Percentiles rank a stretch among this genome's conserved stretches.
phyloP scores from a whole-genome alignment of 2,888 invertebrate species.

The Ceriagrion tenellum region DNA sequence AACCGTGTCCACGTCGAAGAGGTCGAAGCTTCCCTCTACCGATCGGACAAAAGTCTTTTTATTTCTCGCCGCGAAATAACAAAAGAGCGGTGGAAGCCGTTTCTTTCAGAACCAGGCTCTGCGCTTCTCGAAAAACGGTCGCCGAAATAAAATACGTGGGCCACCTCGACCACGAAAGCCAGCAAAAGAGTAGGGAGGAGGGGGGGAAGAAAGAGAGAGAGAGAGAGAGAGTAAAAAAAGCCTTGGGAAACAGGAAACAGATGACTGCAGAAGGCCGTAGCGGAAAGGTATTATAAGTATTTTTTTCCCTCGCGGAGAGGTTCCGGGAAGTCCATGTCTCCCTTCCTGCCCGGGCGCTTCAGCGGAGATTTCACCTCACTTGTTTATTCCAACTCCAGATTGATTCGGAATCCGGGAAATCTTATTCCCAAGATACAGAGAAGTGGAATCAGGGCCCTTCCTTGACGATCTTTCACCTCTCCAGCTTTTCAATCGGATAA shows the following conservation, averaged over 20 bases:
- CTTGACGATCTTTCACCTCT: too few relatives aligned
- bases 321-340: not conserved
- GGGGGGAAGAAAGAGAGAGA: not conserved
- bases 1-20: too few relatives aligned
- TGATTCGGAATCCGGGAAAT: too few relatives aligned
- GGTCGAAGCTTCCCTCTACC: too few relatives aligned
- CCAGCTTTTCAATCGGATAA: too few relatives aligned
- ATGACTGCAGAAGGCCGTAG: slow-evolving; percentile 6
- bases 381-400: not conserved
- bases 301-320: slow-evolving; percentile 14
- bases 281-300: not conserved
- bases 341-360: not conserved
- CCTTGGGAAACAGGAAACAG: slow-evolving; percentile 35
- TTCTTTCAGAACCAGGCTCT: not conserved
- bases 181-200: not conserved
- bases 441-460: too few relatives aligned
- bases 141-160: not conserved
- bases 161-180: slow-evolving; percentile 2
- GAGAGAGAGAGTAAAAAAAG: not conserved
- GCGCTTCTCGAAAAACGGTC: not conserved
- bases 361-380: not conserved
- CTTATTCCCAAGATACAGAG: too few relatives aligned
- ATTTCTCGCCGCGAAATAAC: not conserved
- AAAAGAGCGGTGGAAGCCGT: slow-evolving; percentile 4
- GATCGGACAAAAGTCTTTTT: too few relatives aligned